Evolutionary conservation across 2,797 vertebrate genomes (phyloP), one percentile per base, ranked within the genome.

Genomic region (Hipposideros larvatus): DNA sequence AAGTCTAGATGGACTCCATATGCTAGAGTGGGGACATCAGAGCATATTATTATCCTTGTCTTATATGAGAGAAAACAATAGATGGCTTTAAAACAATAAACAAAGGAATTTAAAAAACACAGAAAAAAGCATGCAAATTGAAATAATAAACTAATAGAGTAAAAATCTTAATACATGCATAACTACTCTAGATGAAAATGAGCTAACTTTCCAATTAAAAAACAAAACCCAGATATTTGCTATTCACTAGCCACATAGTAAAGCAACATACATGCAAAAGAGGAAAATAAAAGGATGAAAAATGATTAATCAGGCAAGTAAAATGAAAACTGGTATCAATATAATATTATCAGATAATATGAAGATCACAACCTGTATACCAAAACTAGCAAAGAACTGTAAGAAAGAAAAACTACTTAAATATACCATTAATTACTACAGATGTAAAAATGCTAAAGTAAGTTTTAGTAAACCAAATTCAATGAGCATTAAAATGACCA

Each of bases 401-500:
- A 73, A 63, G 34, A 48, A 59, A 84, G 48, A 51, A 88, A 31
- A 86, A 74, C 75, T 51, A 14, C 7, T 48, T 61, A 94, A 22
- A 51, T 89, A 28, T 34, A 16, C 10, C 34, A 89, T 16, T 91
- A 89, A 85, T 37, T 71, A 53, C 11, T 86, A 80, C 51, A 75
- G 28, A 70, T 80, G 3, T 53, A 75, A 70, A 96, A 85, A 46
- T 80, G 24, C 3, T 65, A 5, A 85, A 95, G n/a, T 78, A 55
- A 63, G 7, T 79, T 89, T 91, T 26, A 86, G 11, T 63, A 95
- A 93, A 70, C 82, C 48, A 75, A 91, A 70, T 86, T 1, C 7
- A 75, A 15, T 48, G 68, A 21, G 11, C n/a, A 13, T 71, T 71
- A 53, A 61, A 86, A 85, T 87, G 28, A 37, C 41, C n/a, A 24